phyloP scores from a whole-genome alignment of 1,140 invertebrate genomes.

The Himalopsyche phryganea region DNA sequence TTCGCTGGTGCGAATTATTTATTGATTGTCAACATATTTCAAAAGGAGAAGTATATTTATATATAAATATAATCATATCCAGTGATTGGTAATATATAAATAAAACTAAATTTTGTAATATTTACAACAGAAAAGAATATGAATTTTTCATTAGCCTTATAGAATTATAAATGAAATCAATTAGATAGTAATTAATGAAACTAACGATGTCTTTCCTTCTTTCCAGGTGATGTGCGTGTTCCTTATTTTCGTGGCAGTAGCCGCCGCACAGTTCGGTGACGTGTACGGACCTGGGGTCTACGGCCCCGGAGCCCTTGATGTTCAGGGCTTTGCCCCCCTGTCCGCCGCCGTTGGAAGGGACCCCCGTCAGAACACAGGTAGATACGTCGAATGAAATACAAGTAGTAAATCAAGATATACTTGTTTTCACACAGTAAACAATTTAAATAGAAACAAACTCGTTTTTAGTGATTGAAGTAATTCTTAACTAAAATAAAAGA shows the following conservation, averaged over 20 bases:
- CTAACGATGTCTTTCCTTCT: too few relatives aligned
- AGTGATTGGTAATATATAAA: neutral
- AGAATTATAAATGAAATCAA: too few relatives aligned
- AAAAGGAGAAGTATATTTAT: too few relatives aligned
- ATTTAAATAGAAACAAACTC: neutral
- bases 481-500: neutral
- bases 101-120: too few relatives aligned
- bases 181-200: too few relatives aligned
- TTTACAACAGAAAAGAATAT: too few relatives aligned
- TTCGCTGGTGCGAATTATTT: too few relatives aligned
- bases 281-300: conserved; percentile 41
- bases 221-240: conserved; percentile 44
- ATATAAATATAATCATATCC: too few relatives aligned
- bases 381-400: neutral
- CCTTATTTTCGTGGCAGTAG: conserved; percentile 41
- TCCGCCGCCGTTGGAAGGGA: conserved; percentile 42
- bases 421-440: too few relatives aligned
- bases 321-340: conserved; percentile 36
- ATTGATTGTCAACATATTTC: too few relatives aligned
- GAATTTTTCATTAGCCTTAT: too few relatives aligned
- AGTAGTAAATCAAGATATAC: neutral
- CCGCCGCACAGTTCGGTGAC: conserved; percentile 42
- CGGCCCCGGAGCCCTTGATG: conserved; percentile 39
- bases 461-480: neutral
- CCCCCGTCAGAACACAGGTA: conserved; percentile 48